phyloP scores from a whole-genome alignment of 2,797 vertebrate genomes.

The Bufotes viridis region DNA sequence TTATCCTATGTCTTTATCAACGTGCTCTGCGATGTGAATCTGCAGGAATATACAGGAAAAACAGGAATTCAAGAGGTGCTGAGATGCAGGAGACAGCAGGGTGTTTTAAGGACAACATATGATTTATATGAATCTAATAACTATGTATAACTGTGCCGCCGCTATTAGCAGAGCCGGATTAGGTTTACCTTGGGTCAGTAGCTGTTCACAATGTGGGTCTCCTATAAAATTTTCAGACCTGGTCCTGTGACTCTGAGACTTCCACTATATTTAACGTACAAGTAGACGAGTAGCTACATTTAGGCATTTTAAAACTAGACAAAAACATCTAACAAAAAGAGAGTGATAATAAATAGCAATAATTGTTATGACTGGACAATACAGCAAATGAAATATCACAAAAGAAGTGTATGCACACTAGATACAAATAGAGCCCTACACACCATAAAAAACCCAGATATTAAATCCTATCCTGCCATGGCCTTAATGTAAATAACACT shows the following conservation, averaged over 20 bases:
- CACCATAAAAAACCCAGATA: too few species aligned
- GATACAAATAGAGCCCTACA: too few species aligned
- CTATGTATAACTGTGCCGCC: slow-evolving; percentile 1
- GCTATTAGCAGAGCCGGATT: slow-evolving; percentile 7
- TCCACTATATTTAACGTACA: neutral
- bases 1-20: neutral
- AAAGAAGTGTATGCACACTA: neutral
- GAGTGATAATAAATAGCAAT: neutral
- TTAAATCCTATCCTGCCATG: too few species aligned
- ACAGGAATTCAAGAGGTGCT: neutral
- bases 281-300: neutral
- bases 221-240: slow-evolving; percentile 4
- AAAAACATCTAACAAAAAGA: neutral
- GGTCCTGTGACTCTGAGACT: neutral
- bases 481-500: too few species aligned
- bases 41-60: neutral
- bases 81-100: neutral
- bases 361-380: neutral
- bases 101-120: slow-evolving; percentile 11
- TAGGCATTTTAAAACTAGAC: neutral
- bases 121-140: slow-evolving; percentile 19
- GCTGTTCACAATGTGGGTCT: neutral
- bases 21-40: neutral
- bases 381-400: neutral
- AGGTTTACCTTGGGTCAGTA: slow-evolving; percentile 11